Percentiles rank a stretch among this genome's conserved stretches.
Conservation (phyloP, 1,140 invertebrate species). For the Steinernema khuongi region DNA sequence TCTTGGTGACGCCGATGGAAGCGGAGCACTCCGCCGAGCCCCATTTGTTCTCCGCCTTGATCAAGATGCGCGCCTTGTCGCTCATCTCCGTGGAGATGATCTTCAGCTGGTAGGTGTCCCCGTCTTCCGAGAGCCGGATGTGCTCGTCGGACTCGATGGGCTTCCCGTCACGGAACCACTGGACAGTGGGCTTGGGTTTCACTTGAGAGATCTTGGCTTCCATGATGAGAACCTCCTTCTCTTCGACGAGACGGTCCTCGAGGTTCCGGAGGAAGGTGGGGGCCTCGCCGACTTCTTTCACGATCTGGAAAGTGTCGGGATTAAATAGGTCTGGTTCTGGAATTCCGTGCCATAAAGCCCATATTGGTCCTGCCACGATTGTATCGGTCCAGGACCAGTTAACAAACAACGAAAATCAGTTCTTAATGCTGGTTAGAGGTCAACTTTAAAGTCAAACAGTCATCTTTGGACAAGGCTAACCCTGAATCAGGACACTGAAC, state of each 20-base stretch:
- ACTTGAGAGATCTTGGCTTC: slow-evolving; percentile 75
- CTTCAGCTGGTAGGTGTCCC: slow-evolving; percentile 37
- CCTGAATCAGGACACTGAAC: no score
- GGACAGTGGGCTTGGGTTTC: slow-evolving; percentile 70
- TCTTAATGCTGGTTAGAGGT: no score
- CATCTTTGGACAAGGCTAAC: neutral
- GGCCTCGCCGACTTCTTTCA: slow-evolving; percentile 51
- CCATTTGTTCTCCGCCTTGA: slow-evolving; percentile 53
- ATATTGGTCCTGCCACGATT: no score
- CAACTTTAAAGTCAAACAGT: no score
- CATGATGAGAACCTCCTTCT: slow-evolving; percentile 72
- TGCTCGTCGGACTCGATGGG: slow-evolving; percentile 44
- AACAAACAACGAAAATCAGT: no score
- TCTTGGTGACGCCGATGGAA: slow-evolving; percentile 51
- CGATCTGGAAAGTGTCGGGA: no score
- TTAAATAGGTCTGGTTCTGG: no score
- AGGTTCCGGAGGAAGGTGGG: slow-evolving; percentile 46
- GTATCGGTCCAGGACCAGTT: no score
- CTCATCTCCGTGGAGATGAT: slow-evolving; percentile 37
- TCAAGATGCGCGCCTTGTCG: slow-evolving; percentile 54
- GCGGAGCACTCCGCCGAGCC: slow-evolving; percentile 48
- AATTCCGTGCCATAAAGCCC: no score
- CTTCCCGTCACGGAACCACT: slow-evolving; percentile 51
- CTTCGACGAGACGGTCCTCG: slow-evolving; percentile 50
- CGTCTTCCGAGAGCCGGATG: slow-evolving; percentile 64